Evolutionary conservation across 2,797 vertebrate genomes (phyloP), one percentile per base, ranked within the genome.

Genomic region (Xyrichtys novacula): DNA sequence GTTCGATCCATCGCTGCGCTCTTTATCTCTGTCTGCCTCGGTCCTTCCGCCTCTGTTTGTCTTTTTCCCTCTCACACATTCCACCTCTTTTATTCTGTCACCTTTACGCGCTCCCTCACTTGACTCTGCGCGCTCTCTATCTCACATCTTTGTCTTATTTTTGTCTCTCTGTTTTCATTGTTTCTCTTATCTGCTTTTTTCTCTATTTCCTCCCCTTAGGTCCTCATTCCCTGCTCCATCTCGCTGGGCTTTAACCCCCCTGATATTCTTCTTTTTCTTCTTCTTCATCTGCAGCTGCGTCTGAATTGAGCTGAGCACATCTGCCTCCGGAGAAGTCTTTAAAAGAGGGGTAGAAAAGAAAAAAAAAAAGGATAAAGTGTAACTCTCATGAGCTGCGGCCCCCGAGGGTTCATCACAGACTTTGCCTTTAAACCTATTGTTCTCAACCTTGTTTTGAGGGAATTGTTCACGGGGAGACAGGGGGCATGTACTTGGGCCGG

Each of bases 301-400:
- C 80, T 83, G 76, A 87, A 85, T 83, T 80, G 84, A 88, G 83
- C 82, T 36, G 68, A 85, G 73, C 78, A 78, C 78, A 74, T 85
- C 73, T 84, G 83, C 84, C 85, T 82, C 79, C 22, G 54, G 88
- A 88, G 77, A 74, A 77, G 56, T 36, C 72, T 76, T 76, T 28
- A 65, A 82, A 84, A 77, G 60, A 40, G 2, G 15, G 5, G 10
- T 15, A 55, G 7, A 28, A n/a, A n/a, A n/a, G n/a, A 12, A 48
- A 23, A 60, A 36, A 29, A 39, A 28, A 48, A 48, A 15, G 22
- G 17, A 73, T 26, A 78, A 53, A 85, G 72, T 72, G 71, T 36
- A 75, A 83, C 70, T 69, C 83, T 72, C 83, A 48, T 61, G 81
- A 78, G 83, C 22, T 22, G 20, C 0, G 16, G 62, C 65, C 70